A percentile compares a stretch with the other conserved stretches of the same genome.
These are phyloP conservation scores for Seriola aureovittata DNA, from an alignment of 2,113 vertebrate species.

Conservation along the genomic window DNA sequence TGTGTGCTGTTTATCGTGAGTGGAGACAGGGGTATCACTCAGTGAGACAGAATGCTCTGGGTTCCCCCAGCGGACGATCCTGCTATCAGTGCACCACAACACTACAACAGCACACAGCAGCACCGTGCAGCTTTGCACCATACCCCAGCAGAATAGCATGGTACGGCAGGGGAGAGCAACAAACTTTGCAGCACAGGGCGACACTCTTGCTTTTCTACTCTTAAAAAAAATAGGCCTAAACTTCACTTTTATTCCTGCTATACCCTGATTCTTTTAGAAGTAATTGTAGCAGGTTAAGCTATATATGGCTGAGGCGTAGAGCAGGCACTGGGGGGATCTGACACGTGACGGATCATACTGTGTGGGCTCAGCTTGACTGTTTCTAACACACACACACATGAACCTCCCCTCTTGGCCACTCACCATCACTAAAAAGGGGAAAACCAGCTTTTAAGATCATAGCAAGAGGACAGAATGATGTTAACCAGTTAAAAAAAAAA, in stretches of 20 bases:
- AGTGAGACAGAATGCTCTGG: constrained; percentile 85
- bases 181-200: constrained; percentile 59
- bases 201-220: constrained; percentile 40
- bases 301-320: constrained; percentile 35
- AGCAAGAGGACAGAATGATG: constrained; percentile 34
- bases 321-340: constrained; percentile 22
- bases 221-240: constrained; percentile 69
- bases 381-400: constrained; percentile 36
- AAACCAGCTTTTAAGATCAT: constrained; percentile 42
- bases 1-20: constrained; percentile 84
- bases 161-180: constrained; percentile 58
- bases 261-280: constrained; percentile 50
- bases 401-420: constrained; percentile 26
- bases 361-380: constrained; percentile 39
- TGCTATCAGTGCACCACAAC: constrained; percentile 78
- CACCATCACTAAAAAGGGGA: constrained; percentile 30
- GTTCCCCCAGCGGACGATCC: constrained; percentile 81
- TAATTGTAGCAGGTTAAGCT: constrained; percentile 36
- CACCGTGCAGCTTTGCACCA: constrained; percentile 60
- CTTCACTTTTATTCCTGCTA: constrained; percentile 62
- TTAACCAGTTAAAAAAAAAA: constrained; percentile 37
- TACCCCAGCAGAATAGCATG: constrained; percentile 58
- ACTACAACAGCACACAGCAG: constrained; percentile 67
- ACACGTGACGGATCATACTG: constrained; percentile 45
- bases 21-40: constrained; percentile 88